These are phyloP conservation scores for Drosophila helvetica DNA, from an alignment of 2,888 invertebrate genomes.

Conservation along the genomic window DNA sequence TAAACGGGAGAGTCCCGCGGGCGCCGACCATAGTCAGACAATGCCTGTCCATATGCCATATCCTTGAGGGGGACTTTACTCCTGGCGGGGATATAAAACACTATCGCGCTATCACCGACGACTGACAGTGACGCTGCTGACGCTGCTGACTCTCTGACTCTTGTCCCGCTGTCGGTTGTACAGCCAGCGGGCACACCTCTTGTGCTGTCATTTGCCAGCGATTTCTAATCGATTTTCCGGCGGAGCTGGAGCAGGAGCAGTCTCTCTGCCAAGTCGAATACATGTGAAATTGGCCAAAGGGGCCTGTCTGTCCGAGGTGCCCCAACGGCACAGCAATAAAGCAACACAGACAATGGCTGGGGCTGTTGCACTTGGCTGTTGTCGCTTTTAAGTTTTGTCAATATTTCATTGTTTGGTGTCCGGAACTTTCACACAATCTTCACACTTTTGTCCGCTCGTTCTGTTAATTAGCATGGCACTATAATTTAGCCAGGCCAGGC, in stretches of 20 bases:
- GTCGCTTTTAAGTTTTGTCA: slow-evolving; percentile 59
- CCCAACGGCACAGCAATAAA: slow-evolving; percentile 2
- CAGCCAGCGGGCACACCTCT: slow-evolving; percentile 73
- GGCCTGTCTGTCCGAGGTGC: background rate
- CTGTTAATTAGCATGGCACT: slow-evolving; percentile 69
- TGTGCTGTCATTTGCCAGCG: slow-evolving; percentile 75
- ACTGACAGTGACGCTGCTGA: background rate
- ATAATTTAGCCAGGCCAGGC: slow-evolving; percentile 33
- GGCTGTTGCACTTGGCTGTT: slow-evolving; percentile 40
- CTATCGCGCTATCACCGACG: slow-evolving; percentile 2
- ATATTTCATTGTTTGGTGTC: slow-evolving; percentile 60
- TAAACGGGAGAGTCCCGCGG: slow-evolving; percentile 49
- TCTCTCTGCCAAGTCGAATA: slow-evolving; percentile 33
- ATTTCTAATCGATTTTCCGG: slow-evolving; percentile 77
- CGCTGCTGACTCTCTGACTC: background rate
- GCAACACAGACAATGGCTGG: slow-evolving; percentile 26
- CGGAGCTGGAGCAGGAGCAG: slow-evolving; percentile 26
- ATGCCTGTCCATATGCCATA: slow-evolving; percentile 42
- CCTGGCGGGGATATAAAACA: slow-evolving; percentile 31
- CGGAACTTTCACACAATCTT: slow-evolving; percentile 66
- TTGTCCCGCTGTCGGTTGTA: slow-evolving; percentile 41
- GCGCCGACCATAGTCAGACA: slow-evolving; percentile 14
- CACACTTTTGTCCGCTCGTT: slow-evolving; percentile 61
- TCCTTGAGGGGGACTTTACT: slow-evolving; percentile 57
- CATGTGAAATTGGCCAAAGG: slow-evolving; percentile 57